Evolutionary conservation across 2,888 invertebrate genomes (phyloP), one percentile per base, ranked within the genome.

Genomic region (Caenorhabditis sp.): DNA sequence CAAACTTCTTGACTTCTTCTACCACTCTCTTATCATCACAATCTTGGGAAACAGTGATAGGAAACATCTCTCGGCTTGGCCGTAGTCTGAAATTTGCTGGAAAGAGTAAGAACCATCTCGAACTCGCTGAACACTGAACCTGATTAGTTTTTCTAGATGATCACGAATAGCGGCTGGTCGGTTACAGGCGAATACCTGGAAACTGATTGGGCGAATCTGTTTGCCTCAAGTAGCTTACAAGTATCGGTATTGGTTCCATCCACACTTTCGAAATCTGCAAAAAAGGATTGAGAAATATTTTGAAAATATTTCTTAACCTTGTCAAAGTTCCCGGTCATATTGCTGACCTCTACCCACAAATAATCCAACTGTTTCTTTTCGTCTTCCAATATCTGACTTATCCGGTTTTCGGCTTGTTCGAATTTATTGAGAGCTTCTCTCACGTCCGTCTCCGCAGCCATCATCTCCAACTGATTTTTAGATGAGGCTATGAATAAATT

Each of bases 41-140:
- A 92, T 99, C 99, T 95, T 97, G 94, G 85, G 97, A 97, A 19
- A 99, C 96, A 86, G 98, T 95, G 76, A 99, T 97, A 6, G 98
- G 99, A 94, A 98, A 98, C 85, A 95, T 95, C 72, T 95, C 95
- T 22, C 28, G 28, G n/a, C 47, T 68, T 1, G 80, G 80, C 0
- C 74, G 80, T 14, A 49, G 41, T 22, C 76, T 77, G 49, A 47
- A 66, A 44, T 35, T 59, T 5, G 19, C 3, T 16, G 6, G 1
- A 31, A 10, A 6, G 14, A 12, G 7, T 7, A 19, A 1, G 22
- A 16, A 35, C 38, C n/a, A 28, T 16, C 10, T 44, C 24, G 28
- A 28, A 10, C 19, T 47, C n/a, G 6, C 19, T 38, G 22, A 4
- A 49, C 16, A 96, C 93, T 95, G n/a, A n/a, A n/a, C n/a, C n/a